Base-by-base conservation (phyloP, 2,888 invertebrate genomes). In the Tuberolachnus salignus region DNA sequence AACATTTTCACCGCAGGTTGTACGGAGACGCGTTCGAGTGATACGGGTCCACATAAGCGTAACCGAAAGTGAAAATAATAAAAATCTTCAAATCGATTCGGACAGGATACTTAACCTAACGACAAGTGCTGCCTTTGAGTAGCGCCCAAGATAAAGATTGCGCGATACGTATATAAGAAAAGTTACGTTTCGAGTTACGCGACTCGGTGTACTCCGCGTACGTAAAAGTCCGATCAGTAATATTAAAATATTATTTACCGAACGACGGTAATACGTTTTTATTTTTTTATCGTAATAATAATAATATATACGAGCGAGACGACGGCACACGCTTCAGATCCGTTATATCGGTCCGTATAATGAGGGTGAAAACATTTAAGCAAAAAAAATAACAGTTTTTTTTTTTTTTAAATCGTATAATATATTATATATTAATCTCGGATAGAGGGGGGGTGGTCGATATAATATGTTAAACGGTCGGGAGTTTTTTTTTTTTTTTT, bases 71-170 rank as follows among this genome's bases (percentile, higher is more conserved):
- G n/a, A 34, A 34, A 34, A 34, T 34, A 63, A 42, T 19, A 61
- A 63, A 63, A 63, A 63, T 63, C 63, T n/a, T 19, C 21, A 42
- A 42, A 49, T 51, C 49, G 49, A n/a, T 26, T 67, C 51, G 26
- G 26, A 51, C 67, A 51, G 67, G 13, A 49, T 26, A 67, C 26
- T 51, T 66, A 67, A 26, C n/a, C 13, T 51, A 1, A 11, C 21
- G 46, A 44, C 14, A 2, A 11, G n/a, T 16, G 11, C 34, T 6
- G 34, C 6, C 3, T 34, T 34, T 34, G 34, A 34, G 34, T 34
- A 34, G 3, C 34, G 19, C 19, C 6, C 21, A 49, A 49, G 10
- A 49, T 23, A 34, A 16, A 19, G n/a, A 26, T 19, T 26, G 3
- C 23, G 34, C 3, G 19, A 16, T 42, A 10, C 19, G 16, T 34